Evolutionary conservation across 2,797 vertebrate species (phyloP), one percentile per base, ranked within the genome.

Genomic region (Neolamprologus multifasciatus): DNA sequence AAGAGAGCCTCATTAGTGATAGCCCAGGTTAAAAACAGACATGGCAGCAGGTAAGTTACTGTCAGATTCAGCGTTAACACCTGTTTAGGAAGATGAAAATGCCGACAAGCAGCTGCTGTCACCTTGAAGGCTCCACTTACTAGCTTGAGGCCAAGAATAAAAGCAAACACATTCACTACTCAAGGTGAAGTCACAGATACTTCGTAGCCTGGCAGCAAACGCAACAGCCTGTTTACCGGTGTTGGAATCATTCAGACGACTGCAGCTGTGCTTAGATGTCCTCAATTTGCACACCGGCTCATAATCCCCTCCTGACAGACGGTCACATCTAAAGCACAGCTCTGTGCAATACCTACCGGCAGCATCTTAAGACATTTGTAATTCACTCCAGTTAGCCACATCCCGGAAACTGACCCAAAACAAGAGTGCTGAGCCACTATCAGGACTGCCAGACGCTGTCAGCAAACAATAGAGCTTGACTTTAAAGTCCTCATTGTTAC

Each of bases 401-500:
- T 87, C 80, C 88, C 62, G 9, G 81, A 45, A 84, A 87, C 85
- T 80, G 89, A 87, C 45, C 80, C 51, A 86, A 48, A 81, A 77
- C 57, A 81, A 8, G 33, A 87, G 69, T 6, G 16, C n/a, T 2
- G 48, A 82, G 57, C 80, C 54, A 43, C 74, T 88, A 92, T 90
- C 89, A 11, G 21, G 11, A 51, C 79, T 33, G 69, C 45, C 90
- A 89, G 89, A 16, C 12, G 1, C 71, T 11, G 54, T 50, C 77
- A 48, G 82, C 59, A 91, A 85, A 93, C 91, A 93, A 92, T 38
- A 33, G 12, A 29, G 82, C 36, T 80, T 2, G 5, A 78, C 81
- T 88, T 88, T 83, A 82, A 86, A 81, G 84, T 86, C 84, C 67
- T 91, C 85, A 78, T 79, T 81, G 90, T 91, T 91, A 94, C 86